A percentile compares a stretch with the other conserved stretches of the same genome.
Evolutionary conservation across 2,888 invertebrate species (phyloP).

Genomic region (Aelia acuminata): DNA sequence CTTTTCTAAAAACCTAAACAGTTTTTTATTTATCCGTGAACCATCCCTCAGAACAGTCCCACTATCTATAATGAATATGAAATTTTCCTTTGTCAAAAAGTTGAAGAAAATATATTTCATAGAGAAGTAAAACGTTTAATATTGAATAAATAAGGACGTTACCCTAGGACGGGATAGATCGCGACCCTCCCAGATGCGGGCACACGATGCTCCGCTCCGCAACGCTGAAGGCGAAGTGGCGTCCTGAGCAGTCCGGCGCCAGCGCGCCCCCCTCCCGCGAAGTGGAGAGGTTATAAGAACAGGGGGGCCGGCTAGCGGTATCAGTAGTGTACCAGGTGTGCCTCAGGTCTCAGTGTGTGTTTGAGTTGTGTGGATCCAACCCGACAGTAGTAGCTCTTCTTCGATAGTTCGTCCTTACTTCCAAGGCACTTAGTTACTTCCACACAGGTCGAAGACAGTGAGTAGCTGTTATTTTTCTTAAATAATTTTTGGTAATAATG

Average conservation of each 20-base stretch:
- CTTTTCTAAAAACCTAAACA: too few species aligned
- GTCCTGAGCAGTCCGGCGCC: not conserved
- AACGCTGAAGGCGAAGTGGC: not conserved
- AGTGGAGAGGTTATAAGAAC: constrained; percentile 52
- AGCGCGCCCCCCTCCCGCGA: constrained; percentile 41
- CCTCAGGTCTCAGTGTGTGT: not conserved
- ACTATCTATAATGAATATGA: too few species aligned
- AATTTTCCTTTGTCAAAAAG: too few species aligned
- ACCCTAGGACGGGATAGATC: constrained; percentile 13
- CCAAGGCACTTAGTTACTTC: not conserved
- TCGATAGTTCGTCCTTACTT: not conserved
- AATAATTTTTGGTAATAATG: not conserved
- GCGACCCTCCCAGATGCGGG: not conserved
- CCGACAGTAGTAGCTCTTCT: not conserved
- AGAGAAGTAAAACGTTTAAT: not conserved
- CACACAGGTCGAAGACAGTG: not conserved
- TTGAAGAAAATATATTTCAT: not conserved
- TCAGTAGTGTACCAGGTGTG: constrained; percentile 45
- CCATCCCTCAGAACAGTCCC: too few species aligned
- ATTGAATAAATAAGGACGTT: not conserved
- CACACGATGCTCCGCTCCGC: not conserved
- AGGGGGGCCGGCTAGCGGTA: constrained; percentile 34
- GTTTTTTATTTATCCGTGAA: too few species aligned
- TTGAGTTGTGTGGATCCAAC: not conserved
- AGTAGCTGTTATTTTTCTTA: not conserved